Base-by-base conservation (phyloP, 1,140 invertebrate species). In the Meloidogyne exigua region DNA sequence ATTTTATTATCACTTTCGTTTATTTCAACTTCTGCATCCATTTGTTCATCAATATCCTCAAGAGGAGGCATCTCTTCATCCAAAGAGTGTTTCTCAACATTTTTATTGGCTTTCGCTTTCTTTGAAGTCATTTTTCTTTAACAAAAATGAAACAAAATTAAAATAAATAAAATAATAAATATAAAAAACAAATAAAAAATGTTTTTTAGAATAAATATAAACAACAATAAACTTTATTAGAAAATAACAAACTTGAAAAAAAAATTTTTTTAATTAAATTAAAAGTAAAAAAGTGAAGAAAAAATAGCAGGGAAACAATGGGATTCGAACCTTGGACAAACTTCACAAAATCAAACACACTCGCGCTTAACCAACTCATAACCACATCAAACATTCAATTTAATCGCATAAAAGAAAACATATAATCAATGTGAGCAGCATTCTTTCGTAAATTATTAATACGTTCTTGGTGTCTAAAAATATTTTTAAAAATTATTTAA, bases 381-480 rank as follows among this genome's bases (percentile, higher is more conserved):
- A 57, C 13, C 49, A 57, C 21, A n/a, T n/a, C 13, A 7, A n/a
- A 21, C n/a, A n/a, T 57, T 57, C n/a, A 18, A 32, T 69, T 67
- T 68, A 79, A 62, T 26, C 77, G 72, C 72, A 87, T 82, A 21
- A 83, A 69, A 13, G 71, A 63, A 32, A 80, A 73, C 15, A 80
- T 68, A 71, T 83, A 85, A 57, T 82, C 66, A 15, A 83, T 26
- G 63, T 83, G 77, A 13, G 69, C 23, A 15, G 68, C 72, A 68
- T 85, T 79, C 26, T 76, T 77, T 12, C 74, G 69, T 2, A 83
- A 67, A 21, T 71, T 76, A 21, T 62, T 62, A 26, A 86, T 49
- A 18, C 84, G 82, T 28, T 87, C 84, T 68, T 81, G 87, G 57
- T 86, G 84, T 69, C 84, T 84, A 44, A 84, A 83, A 84, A 28